These are phyloP conservation scores for Tachypleus tridentatus DNA, from an alignment of 1,140 invertebrate species.

Conservation along the genomic window DNA sequence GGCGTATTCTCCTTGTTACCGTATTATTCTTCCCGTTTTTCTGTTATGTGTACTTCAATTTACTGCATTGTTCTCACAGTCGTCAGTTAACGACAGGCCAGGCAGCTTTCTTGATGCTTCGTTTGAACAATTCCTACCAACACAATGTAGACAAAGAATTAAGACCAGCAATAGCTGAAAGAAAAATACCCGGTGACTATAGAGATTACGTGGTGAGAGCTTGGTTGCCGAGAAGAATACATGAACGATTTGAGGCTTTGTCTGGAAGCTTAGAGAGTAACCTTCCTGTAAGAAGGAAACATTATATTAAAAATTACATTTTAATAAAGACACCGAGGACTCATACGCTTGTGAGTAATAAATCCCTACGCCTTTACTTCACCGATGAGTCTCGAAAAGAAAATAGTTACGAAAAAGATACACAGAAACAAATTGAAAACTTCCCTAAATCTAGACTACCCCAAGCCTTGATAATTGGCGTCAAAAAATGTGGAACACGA, in stretches of 20 bases:
- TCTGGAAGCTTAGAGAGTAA: slow-evolving; percentile 5
- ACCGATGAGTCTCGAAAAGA: background rate
- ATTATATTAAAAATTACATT: background rate
- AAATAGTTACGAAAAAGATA: background rate
- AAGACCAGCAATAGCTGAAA: too few relatives aligned
- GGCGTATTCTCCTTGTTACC: too few relatives aligned
- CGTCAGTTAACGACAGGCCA: too few relatives aligned
- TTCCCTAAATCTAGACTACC: slow-evolving; percentile 44
- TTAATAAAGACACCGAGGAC: background rate
- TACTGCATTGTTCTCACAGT: too few relatives aligned
- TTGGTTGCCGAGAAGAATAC: slow-evolving; percentile 17
- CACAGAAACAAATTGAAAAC: slow-evolving; percentile 2
- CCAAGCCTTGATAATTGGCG: slow-evolving; percentile 81
- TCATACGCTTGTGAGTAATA: background rate
- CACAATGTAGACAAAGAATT: too few relatives aligned
- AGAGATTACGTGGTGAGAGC: slow-evolving; percentile 10
- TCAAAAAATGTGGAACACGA: slow-evolving; percentile 80
- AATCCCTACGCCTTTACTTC: background rate
- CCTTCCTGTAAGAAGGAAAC: background rate
- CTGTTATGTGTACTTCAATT: too few relatives aligned
- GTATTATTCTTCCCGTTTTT: too few relatives aligned
- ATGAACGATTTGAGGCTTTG: slow-evolving; percentile 13
- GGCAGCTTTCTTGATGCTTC: too few relatives aligned
- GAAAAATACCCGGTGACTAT: too few relatives aligned
- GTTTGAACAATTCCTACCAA: too few relatives aligned